Percentiles rank a stretch among this genome's conserved stretches.
phyloP scores from a whole-genome alignment of 2,888 invertebrate species.

The Synergus japonicus region DNA sequence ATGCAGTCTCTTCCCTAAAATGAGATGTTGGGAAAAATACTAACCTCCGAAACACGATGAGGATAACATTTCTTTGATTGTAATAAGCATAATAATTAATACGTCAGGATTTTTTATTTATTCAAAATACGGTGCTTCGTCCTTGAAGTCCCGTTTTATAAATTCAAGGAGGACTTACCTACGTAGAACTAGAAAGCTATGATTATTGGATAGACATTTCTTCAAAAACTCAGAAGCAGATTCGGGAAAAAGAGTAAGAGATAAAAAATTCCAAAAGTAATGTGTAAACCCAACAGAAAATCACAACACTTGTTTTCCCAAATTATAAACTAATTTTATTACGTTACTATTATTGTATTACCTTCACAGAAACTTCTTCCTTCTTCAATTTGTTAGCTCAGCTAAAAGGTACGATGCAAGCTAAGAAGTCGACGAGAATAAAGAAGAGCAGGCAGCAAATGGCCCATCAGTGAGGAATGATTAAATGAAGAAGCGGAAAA shows the following conservation, averaged over 20 bases:
- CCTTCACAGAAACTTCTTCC: conserved; percentile 72
- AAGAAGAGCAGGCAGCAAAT: conserved; percentile 67
- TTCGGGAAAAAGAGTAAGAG: not conserved
- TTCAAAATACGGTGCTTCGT: not conserved
- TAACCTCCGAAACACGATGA: not conserved
- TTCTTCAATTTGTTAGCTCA: conserved; percentile 61
- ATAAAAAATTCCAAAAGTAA: conserved; percentile 33
- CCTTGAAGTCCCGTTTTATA: not conserved
- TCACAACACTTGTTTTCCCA: conserved; percentile 65
- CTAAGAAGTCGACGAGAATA: conserved; percentile 69
- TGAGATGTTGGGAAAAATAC: not conserved
- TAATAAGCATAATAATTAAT: conserved; percentile 7
- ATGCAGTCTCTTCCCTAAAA: not conserved
- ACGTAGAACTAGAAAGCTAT: not conserved
- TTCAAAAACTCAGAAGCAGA: not conserved
- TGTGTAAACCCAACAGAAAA: conserved; percentile 52
- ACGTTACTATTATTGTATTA: conserved; percentile 70
- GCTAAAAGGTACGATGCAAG: conserved; percentile 71
- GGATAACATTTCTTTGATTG: not conserved
- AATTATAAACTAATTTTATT: conserved; percentile 72
- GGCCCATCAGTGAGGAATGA: conserved; percentile 63
- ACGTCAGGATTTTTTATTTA: conserved; percentile 15
- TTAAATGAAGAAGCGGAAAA: conserved; percentile 65
- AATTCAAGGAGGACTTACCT: conserved; percentile 32
- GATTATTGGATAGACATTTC: not conserved